These are phyloP conservation scores for Pseudorhombus dupliciocellatus DNA, from an alignment of 2,113 vertebrate species.

Conservation along the genomic window DNA sequence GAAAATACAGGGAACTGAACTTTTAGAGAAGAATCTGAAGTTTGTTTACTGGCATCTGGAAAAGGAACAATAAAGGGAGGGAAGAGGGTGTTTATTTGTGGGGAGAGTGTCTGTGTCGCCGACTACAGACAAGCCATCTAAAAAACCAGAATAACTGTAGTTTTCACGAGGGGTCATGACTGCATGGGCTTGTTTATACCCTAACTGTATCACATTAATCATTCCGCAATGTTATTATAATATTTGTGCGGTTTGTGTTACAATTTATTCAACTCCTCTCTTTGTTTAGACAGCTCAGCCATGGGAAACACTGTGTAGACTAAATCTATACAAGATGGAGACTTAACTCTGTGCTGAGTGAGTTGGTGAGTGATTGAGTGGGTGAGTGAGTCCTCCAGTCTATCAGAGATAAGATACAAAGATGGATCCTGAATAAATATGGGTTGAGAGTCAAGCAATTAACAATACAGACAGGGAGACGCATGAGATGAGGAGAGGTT, in stretches of 20 bases:
- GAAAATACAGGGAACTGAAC: background rate
- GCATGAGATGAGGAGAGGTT: background rate
- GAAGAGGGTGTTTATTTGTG: background rate
- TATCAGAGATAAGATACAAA: constrained; percentile 41
- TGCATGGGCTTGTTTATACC: constrained; percentile 30
- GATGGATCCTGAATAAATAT: constrained; percentile 20
- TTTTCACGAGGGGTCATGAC: constrained; percentile 26
- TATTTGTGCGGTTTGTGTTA: constrained; percentile 57
- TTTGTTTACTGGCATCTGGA: background rate
- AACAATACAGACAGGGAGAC: constrained; percentile 2
- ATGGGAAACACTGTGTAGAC: constrained; percentile 61
- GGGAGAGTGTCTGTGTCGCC: background rate
- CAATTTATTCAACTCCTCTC: constrained; percentile 51
- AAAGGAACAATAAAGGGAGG: too few species aligned
- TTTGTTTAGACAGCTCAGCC: constrained; percentile 69
- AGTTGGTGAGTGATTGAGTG: constrained; percentile 28
- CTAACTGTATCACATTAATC: constrained; percentile 51
- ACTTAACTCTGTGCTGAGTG: constrained; percentile 45
- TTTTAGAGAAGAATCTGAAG: background rate
- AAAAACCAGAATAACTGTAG: constrained; percentile 45
- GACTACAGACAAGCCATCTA: constrained; percentile 13
- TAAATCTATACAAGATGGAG: constrained; percentile 63
- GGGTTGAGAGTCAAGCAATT: constrained; percentile 19
- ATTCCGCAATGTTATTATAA: constrained; percentile 35
- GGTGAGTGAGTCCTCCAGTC: constrained; percentile 48